Percentiles rank a stretch among this genome's conserved stretches.
These are phyloP conservation scores for Dendrophyllia cribrosa DNA, from an alignment of 64 coral and sea anemone genomes.

Conservation along the genomic window DNA sequence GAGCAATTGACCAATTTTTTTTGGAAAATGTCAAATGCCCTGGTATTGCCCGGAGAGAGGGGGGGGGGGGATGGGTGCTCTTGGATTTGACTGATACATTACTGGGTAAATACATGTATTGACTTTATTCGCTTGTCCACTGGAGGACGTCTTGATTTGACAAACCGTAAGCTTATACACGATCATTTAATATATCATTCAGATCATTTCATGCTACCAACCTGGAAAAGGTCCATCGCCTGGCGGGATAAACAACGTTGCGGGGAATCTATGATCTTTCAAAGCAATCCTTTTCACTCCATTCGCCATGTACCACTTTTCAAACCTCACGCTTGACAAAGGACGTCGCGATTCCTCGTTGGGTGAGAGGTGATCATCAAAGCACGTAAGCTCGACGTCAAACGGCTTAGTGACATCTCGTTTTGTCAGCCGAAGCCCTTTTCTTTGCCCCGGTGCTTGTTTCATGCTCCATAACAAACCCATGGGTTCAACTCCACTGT, in stretches of 20 bases:
- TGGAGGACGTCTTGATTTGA: too few relatives aligned
- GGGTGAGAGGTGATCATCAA: constrained; percentile 14
- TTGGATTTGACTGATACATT: too few relatives aligned
- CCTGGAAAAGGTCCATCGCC: constrained; percentile 36
- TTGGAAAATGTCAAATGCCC: too few relatives aligned
- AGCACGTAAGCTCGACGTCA: neutral
- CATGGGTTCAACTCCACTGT: constrained; percentile 1
- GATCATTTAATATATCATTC: too few relatives aligned
- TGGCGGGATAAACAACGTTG: constrained; percentile 37
- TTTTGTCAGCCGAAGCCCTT: constrained; percentile 24
- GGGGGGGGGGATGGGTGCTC: too few relatives aligned
- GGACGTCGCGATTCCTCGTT: neutral
- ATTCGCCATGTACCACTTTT: constrained; percentile 48
- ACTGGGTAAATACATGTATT: too few relatives aligned
- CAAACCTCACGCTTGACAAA: neutral
- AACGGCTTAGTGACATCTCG: constrained; percentile 52
- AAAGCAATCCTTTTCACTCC: constrained; percentile 44
- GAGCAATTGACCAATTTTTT: too few relatives aligned
- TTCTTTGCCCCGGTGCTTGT: neutral
- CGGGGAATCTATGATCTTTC: constrained; percentile 39
- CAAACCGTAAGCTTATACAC: too few relatives aligned
- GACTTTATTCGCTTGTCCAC: too few relatives aligned
- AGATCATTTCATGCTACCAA: neutral
- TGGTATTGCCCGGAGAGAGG: too few relatives aligned
- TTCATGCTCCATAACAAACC: constrained; percentile 48